Base-by-base conservation (phyloP, 2,797 vertebrate species). In the Alauda arvensis region DNA sequence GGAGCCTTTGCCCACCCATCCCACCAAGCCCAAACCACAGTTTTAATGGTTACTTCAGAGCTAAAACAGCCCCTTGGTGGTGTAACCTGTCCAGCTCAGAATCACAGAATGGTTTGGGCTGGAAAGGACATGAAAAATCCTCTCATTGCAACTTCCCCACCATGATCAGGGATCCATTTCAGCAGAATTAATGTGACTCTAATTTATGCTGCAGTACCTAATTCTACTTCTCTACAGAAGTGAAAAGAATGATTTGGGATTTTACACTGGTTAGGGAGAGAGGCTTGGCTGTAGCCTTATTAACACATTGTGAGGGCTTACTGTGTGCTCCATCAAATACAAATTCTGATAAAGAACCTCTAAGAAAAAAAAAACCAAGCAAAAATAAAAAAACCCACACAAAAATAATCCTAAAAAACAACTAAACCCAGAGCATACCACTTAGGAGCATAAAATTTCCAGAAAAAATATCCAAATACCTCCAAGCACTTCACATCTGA, bases 381-480 rank as follows among this genome's bases (percentile, higher is more conserved):
- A 42, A 26, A 33, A n/a, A 13, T 15, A 14, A 14, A 40, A 40
- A 40, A 16, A 8, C 37, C 10, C 37, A 40, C 12, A n/a, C 5
- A 43, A 29, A 65, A 37, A 17, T 6, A 62, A 46, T 1, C 25
- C 14, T 12, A 5, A 12, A 61, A 43, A 26, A 1, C 19, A 53
- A 33, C 31, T 28, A 46, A 60, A 49, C 18, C 10, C 10, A 28
- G 23, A 53, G 6, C 6, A 71, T 70, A 21, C 9, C 10, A 16
- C 26, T 79, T 68, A 42, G 8, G 28, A 71, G 34, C 7, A 23
- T 40, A 62, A 69, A 49, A 57, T 66, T 62, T 70, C 28, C 65
- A 66, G 52, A 5, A 46, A 45, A 17, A 40, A 34, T 33, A 1
- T 0, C 0, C 5, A 18, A 40, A 51, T 43, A 77, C 10, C 21